Base-by-base conservation (phyloP, 1,140 invertebrate species). In the Eufriesea mexicana region DNA sequence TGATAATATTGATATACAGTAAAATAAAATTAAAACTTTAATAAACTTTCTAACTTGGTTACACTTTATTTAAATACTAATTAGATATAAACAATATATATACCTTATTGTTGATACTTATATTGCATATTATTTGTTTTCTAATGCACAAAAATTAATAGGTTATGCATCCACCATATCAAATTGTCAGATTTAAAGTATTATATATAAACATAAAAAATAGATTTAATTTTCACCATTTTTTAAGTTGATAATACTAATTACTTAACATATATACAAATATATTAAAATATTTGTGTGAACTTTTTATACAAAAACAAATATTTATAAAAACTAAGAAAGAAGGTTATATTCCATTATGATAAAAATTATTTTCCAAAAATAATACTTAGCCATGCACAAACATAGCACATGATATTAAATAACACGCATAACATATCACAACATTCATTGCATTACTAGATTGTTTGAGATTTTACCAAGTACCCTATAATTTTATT, bases 401-500 rank as follows among this genome's bases (percentile, higher is more conserved):
- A 75, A 49, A 59, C 35, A 49, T 23, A 20, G 45, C 25, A n/a
- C 67, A 84, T 10, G 12, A 83, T 66, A 64, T 10, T 49, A 20
- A 80, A 61, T 16, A 49, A 55, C 79, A 71, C 6, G 55, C 73
- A 78, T 51, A 10, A 35, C 2, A 51, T 80, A 81, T 68, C 62
- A 28, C 70, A 75, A 23, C 1, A 42, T 70, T 85, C 20, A 64
- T 81, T 55, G 18, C 14, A 72, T 71, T 42, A 10, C 14, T 14
- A 23, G 90, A 92, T 92, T 85, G 55, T 16, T 70, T 61, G 1
- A 76, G 90, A 92, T 92, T 91, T 78, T 23, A 68, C 59, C 73
- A 81, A 62, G 71, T 79, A 83, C 67, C n/a, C 14, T 14, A 57
- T 49, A 85, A 89, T 83, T 81, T 14, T 42, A 75, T 91, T 91